These are phyloP conservation scores for Cryptocephalus primarius DNA, from an alignment of 2,888 invertebrate species.

Conservation along the genomic window DNA sequence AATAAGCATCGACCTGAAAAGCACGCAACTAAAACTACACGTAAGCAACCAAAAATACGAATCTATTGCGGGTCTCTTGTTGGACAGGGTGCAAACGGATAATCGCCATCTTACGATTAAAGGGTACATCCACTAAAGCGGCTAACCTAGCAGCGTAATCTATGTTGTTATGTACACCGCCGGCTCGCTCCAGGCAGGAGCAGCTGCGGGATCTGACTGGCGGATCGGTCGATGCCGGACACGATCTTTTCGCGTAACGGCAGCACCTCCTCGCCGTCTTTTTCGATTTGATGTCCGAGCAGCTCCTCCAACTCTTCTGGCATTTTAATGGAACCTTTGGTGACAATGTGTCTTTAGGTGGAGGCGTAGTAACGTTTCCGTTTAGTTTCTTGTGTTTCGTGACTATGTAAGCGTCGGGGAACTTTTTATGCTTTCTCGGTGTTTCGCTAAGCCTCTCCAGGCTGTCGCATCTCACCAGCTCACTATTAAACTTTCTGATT, in stretches of 20 bases:
- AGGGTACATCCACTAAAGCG: conserved; percentile 23
- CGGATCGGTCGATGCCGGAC: conserved; percentile 28
- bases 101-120: conserved; percentile 29
- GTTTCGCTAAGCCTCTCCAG: conserved; percentile 30
- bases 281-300: conserved; percentile 33
- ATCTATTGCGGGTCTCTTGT: too few relatives aligned
- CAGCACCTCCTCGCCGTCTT: conserved; percentile 33
- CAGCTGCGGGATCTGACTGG: conserved; percentile 27
- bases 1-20: not conserved
- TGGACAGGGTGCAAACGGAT: conserved; percentile 12
- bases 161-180: conserved; percentile 8
- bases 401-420: conserved; percentile 37
- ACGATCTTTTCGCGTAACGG: conserved; percentile 32
- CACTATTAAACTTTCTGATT: conserved; percentile 38
- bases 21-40: not conserved
- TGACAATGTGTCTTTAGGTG: conserved; percentile 3
- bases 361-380: conserved; percentile 16
- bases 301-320: conserved; percentile 35
- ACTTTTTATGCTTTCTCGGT: conserved; percentile 28
- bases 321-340: conserved; percentile 28
- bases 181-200: conserved; percentile 22
- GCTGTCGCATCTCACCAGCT: conserved; percentile 37
- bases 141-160: conserved; percentile 28
- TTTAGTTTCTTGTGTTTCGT: conserved; percentile 23
- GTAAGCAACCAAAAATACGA: too few relatives aligned